Conservation (phyloP, 2,888 invertebrate species). For the Anthophora plumipes region DNA sequence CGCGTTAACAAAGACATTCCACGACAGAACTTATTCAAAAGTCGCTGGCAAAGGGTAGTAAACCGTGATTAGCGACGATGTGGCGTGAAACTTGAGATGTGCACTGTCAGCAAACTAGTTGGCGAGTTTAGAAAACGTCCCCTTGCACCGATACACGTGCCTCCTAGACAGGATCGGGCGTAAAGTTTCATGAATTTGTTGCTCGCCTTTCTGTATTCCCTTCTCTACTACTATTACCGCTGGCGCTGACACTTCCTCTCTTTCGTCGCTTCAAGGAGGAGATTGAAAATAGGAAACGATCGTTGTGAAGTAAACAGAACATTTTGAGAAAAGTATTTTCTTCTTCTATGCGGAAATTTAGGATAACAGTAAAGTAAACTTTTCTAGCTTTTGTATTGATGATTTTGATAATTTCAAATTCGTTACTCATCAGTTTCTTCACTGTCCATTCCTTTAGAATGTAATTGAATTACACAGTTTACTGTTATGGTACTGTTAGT, state of each 20-base stretch:
- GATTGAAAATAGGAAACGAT: background rate
- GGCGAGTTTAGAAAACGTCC: slow-evolving; percentile 32
- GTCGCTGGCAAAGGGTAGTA: slow-evolving; percentile 35
- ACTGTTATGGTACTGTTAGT: no score
- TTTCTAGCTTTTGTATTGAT: no score
- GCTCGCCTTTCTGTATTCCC: background rate
- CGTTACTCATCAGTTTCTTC: no score
- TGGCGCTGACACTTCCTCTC: background rate
- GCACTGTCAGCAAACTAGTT: slow-evolving; percentile 14
- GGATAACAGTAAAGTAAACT: no score
- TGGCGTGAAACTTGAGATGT: slow-evolving; percentile 24
- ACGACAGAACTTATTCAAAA: slow-evolving; percentile 45
- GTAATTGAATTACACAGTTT: no score
- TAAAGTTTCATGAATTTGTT: slow-evolving; percentile 23
- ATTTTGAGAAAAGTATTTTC: background rate
- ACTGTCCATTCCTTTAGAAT: no score
- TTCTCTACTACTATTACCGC: background rate
- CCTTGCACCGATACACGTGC: background rate
- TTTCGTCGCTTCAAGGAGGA: background rate
- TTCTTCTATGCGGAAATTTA: background rate
- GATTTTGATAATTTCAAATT: no score
- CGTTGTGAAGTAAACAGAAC: background rate
- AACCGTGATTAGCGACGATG: slow-evolving; percentile 47
- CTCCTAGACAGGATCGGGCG: background rate
- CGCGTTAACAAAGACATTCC: slow-evolving; percentile 55